Percentiles rank a stretch among this genome's conserved stretches.
Evolutionary conservation across 2,113 vertebrate species (phyloP).

Genomic region (Apteryx owenii): DNA sequence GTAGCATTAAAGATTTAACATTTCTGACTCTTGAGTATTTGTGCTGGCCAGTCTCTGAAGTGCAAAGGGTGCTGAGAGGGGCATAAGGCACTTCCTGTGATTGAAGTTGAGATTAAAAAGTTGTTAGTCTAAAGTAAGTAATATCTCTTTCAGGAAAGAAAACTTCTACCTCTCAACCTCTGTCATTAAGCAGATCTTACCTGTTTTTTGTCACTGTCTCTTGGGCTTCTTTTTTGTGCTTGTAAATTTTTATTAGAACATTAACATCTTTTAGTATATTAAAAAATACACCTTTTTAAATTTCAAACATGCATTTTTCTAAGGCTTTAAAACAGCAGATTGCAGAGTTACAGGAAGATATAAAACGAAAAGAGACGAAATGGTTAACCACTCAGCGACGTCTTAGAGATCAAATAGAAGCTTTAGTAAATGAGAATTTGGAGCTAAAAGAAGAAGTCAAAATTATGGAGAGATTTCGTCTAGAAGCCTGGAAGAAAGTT

Average conservation of each 20-base stretch:
- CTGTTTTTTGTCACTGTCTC: not conserved
- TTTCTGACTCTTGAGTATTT: not conserved
- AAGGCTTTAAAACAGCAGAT: slow-evolving; percentile 91
- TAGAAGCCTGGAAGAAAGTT: slow-evolving; percentile 87
- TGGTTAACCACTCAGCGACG: slow-evolving; percentile 88
- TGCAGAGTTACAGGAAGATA: slow-evolving; percentile 88
- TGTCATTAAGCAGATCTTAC: not conserved
- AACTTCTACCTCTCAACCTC: not conserved
- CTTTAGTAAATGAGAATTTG: slow-evolving; percentile 84
- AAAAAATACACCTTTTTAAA: not conserved
- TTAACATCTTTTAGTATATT: not conserved
- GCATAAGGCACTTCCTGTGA: not conserved
- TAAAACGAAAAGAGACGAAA: slow-evolving; percentile 88
- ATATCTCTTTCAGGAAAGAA: not conserved
- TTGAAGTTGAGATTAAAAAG: not conserved
- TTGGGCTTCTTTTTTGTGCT: not conserved
- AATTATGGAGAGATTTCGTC: slow-evolving; percentile 88
- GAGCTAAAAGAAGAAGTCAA: slow-evolving; percentile 87
- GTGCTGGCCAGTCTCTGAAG: not conserved
- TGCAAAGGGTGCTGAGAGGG: not conserved
- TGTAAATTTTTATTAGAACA: not conserved
- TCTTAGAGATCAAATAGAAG: slow-evolving; percentile 88
- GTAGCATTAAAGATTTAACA: not conserved
- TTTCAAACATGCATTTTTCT: not conserved
- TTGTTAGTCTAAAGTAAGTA: not conserved